Evolutionary conservation across 2,113 vertebrate species (phyloP), one percentile per base, ranked within the genome.

Genomic region (Stigmatopora nigra): DNA sequence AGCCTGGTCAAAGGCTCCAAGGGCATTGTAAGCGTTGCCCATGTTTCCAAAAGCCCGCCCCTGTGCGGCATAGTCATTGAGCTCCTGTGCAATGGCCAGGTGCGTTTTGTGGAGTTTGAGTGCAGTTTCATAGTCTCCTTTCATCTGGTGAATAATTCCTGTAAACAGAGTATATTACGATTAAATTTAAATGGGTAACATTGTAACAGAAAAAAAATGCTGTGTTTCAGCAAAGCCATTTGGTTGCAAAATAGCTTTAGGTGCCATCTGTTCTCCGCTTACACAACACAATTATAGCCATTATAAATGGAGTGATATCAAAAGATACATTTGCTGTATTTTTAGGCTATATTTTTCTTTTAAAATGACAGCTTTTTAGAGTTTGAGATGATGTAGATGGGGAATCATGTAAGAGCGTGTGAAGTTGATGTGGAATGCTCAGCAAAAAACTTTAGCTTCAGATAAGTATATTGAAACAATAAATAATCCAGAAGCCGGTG

Each of bases 71-170:
- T 98, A 98, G 69, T 98, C 96, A 0, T 88, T 96, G 16, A 98
- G 90, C 88, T 97, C 95, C 88, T 98, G 95, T 5, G 88, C 95
- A 2, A 98, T 95, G 77, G 93, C 92, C 80, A 98, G 89, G 81
- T 98, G 96, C 0, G 91, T 90, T 85, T 97, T 98, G 84, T 98
- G 95, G 76, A 98, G 94, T 74, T 92, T 93, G 88, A 98, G 92
- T 0, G 96, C 96, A 0, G 91, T 86, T 71, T 96, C 94, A 0
- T 96, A 98, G 80, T 98, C 96, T 0, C 96, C 96, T 67, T 95
- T 98, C 95, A 98, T 98, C 90, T 98, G 96, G 85, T 98, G 94
- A 71, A 98, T 96, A 74, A 98, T 98, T 20, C 96, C 96, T 98
- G 87, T 14, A 67, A 64, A 64, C 59, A 63, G 35, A 57, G n/a